These are phyloP conservation scores for Syrmaticus mikado DNA, from an alignment of 2,113 vertebrate species.

Conservation along the genomic window DNA sequence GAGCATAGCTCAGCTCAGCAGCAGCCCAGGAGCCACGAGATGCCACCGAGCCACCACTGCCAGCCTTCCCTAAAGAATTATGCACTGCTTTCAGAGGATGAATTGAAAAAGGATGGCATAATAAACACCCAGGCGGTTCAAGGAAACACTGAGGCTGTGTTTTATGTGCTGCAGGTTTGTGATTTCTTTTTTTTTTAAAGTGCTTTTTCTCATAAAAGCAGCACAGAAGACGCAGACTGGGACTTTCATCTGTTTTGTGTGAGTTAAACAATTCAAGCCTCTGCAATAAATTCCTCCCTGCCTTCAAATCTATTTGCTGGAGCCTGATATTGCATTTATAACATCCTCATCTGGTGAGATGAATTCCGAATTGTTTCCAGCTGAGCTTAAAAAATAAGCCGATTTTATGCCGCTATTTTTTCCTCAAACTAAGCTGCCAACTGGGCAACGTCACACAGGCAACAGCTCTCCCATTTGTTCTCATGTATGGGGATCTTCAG, in stretches of 20 bases:
- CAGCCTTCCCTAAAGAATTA: neutral
- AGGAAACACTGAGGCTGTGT: neutral
- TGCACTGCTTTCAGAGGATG: neutral
- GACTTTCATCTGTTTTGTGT: neutral
- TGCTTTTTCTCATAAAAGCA: neutral
- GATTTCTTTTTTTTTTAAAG: neutral
- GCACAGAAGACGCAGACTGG: neutral
- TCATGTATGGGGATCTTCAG: neutral
- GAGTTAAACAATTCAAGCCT: neutral
- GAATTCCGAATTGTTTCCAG: neutral
- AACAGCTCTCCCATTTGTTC: neutral
- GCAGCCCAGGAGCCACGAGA: neutral
- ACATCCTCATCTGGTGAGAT: neutral
- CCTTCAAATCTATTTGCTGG: neutral
- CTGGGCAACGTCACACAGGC: neutral
- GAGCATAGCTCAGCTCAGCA: neutral
- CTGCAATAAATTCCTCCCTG: neutral
- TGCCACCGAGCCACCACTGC: neutral
- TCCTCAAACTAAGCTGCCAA: constrained; percentile 4
- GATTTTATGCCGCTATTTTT: constrained; percentile 21
- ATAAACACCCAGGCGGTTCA: neutral
- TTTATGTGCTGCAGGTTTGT: neutral
- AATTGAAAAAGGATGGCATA: neutral
- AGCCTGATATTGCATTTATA: neutral
- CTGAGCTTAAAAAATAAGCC: constrained; percentile 37